phyloP scores from a whole-genome alignment of 2,888 invertebrate genomes.

The Macrosoma leucophasiata region DNA sequence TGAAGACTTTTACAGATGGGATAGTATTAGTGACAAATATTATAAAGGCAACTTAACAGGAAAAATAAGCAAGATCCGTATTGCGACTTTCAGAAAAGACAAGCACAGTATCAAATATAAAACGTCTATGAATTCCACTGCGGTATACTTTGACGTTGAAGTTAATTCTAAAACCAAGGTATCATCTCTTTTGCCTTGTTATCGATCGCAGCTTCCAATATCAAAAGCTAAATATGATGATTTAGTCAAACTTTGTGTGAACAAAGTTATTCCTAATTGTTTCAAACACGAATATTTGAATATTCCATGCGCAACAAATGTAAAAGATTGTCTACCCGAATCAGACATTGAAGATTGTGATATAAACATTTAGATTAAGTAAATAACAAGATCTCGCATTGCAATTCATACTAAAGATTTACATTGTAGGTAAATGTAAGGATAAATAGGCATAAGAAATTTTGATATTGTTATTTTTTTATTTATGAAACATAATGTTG shows the following conservation, averaged over 20 bases:
- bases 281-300: slow-evolving; percentile 17
- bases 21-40: slow-evolving; percentile 24
- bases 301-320: slow-evolving; percentile 12
- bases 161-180: slow-evolving; percentile 20
- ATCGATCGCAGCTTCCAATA: slow-evolving; percentile 18
- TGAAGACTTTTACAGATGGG: slow-evolving; percentile 25
- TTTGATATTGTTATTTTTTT: too few species aligned
- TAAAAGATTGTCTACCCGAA: slow-evolving; percentile 17
- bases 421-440: too few species aligned
- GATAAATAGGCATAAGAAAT: too few species aligned
- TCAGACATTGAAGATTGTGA: slow-evolving; percentile 20
- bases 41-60: slow-evolving; percentile 24
- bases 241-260: slow-evolving; percentile 20
- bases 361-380: too few species aligned
- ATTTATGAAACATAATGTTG: too few species aligned
- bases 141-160: slow-evolving; percentile 17
- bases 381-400: too few species aligned
- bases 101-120: slow-evolving; percentile 10
- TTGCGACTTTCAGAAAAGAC: slow-evolving; percentile 25
- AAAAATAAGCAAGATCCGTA: slow-evolving; percentile 24
- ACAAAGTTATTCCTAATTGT: slow-evolving; percentile 20
- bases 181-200: slow-evolving; percentile 20
- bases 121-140: slow-evolving; percentile 21
- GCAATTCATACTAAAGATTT: too few species aligned
- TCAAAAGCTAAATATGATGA: slow-evolving; percentile 22